phyloP scores from a whole-genome alignment of 2,888 invertebrate genomes.

The Drosophila neutralis region DNA sequence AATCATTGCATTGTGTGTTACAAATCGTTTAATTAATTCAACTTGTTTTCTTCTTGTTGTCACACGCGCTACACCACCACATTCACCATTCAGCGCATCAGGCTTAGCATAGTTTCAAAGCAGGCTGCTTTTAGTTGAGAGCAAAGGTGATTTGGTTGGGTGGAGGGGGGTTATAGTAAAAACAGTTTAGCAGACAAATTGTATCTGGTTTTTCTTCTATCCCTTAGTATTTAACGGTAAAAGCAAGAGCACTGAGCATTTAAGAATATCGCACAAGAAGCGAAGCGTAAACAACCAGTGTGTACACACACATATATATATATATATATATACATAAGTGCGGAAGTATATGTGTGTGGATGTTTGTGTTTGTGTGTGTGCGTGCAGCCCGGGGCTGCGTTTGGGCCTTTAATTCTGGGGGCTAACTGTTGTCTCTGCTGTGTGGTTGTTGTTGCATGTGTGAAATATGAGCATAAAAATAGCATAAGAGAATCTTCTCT shows the following conservation, averaged over 20 bases:
- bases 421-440: slow-evolving; percentile 25
- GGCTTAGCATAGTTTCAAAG: slow-evolving; percentile 45
- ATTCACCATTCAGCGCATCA: slow-evolving; percentile 9
- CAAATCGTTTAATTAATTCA: slow-evolving; percentile 72
- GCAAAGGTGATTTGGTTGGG: not conserved
- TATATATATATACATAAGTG: not conserved
- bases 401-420: slow-evolving; percentile 44
- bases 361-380: slow-evolving; percentile 12
- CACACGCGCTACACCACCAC: not conserved
- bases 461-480: slow-evolving; percentile 74
- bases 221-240: slow-evolving; percentile 33
- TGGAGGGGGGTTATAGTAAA: not conserved
- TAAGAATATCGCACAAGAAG: slow-evolving; percentile 39
- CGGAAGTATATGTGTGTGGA: not conserved
- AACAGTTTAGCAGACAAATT: slow-evolving; percentile 38
- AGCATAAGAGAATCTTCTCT: slow-evolving; percentile 58
- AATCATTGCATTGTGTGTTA: slow-evolving; percentile 65
- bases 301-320: not conserved
- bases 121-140: slow-evolving; percentile 17
- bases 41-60: slow-evolving; percentile 18
- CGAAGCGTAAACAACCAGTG: slow-evolving; percentile 44
- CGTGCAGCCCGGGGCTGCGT: slow-evolving; percentile 49
- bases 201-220: slow-evolving; percentile 4
- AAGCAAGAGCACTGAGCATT: slow-evolving; percentile 31
- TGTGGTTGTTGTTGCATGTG: slow-evolving; percentile 50